Conservation (phyloP, 2,797 vertebrate genomes). For the Leucoraja ocellata region DNA sequence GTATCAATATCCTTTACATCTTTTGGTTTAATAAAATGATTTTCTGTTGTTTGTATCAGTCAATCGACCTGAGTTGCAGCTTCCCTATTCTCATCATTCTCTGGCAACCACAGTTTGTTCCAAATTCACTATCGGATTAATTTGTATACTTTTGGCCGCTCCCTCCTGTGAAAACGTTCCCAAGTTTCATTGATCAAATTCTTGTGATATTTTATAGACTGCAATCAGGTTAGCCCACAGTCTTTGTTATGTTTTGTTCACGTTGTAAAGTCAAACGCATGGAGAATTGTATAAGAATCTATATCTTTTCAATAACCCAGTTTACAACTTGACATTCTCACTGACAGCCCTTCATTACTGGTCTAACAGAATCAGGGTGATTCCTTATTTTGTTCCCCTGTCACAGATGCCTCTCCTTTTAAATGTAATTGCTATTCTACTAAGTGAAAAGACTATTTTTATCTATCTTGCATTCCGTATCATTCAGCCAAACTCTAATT, state of each 20-base stretch:
- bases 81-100: not conserved
- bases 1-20: not conserved
- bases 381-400: not conserved
- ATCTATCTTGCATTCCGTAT: not conserved
- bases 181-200: not conserved
- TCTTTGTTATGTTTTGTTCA: not conserved
- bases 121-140: not conserved
- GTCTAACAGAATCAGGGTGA: not conserved
- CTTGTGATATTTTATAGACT: not conserved
- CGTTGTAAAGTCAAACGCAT: not conserved
- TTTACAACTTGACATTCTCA: not conserved
- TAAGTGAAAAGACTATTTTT: not conserved
- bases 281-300: not conserved
- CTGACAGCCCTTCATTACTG: not conserved
- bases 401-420: not conserved
- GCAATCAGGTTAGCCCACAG: not conserved
- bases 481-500: conserved; percentile 22
- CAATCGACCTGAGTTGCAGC: not conserved
- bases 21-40: not conserved
- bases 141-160: not conserved
- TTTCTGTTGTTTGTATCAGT: not conserved
- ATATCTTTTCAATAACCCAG: not conserved
- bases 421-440: not conserved
- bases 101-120: not conserved
- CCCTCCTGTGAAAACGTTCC: not conserved